Evolutionary conservation across 2,797 vertebrate genomes (phyloP).

Genomic region (Eleutherodactylus coqui): DNA sequence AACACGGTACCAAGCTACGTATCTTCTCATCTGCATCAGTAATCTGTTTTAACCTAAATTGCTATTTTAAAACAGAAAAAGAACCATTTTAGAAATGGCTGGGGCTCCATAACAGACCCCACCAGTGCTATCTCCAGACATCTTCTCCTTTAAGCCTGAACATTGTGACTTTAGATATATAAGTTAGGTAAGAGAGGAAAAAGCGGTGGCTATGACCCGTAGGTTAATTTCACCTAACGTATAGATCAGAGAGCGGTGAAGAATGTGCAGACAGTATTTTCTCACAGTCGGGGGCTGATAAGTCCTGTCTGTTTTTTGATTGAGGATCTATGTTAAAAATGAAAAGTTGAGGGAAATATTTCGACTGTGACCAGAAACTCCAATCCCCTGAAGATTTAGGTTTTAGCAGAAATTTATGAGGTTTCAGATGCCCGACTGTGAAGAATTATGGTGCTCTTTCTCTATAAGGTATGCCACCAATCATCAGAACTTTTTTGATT

Average conservation of each 20-base stretch:
- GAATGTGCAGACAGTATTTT: not conserved
- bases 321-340: constrained; percentile 6
- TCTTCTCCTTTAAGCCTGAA: not conserved
- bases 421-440: not conserved
- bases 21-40: too few relatives aligned
- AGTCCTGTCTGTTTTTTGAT: constrained; percentile 17
- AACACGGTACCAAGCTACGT: too few relatives aligned
- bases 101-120: not conserved
- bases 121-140: not conserved
- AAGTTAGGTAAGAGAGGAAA: not conserved
- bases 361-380: constrained; percentile 20
- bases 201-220: not conserved
- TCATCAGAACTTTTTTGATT: not conserved
- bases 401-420: constrained; percentile 22
- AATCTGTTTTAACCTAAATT: too few relatives aligned
- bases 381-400: constrained; percentile 7
- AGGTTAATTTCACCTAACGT: not conserved
- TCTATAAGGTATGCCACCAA: not conserved
- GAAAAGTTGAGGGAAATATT: constrained; percentile 8
- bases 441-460: not conserved
- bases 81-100: not conserved
- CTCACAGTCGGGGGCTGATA: constrained; percentile 1
- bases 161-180: not conserved
- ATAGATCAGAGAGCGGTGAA: not conserved
- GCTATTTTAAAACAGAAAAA: too few relatives aligned